A percentile compares a stretch with the other conserved stretches of the same genome.
phyloP scores from a whole-genome alignment of 2,797 vertebrate genomes.

The Apogon talboti region DNA sequence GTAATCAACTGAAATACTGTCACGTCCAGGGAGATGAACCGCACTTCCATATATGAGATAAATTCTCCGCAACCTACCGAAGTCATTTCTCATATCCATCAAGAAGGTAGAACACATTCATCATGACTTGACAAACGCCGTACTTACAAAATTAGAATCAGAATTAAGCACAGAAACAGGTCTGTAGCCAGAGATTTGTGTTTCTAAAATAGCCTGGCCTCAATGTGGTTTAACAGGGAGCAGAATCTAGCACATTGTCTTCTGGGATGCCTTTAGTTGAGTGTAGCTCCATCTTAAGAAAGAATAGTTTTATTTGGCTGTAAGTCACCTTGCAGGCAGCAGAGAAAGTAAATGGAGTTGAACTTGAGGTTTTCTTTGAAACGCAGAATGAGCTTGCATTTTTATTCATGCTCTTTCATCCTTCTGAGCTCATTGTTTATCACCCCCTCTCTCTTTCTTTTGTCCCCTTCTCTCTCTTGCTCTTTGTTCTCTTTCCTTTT shows the following conservation, averaged over 20 bases:
- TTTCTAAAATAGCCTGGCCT: constrained; percentile 78
- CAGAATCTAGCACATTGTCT: constrained; percentile 76
- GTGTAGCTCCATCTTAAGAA: constrained; percentile 59
- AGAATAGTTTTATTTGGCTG: constrained; percentile 65
- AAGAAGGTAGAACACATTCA: constrained; percentile 43
- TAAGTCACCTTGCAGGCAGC: constrained; percentile 75
- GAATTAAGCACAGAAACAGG: constrained; percentile 71
- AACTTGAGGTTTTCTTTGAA: constrained; percentile 68
- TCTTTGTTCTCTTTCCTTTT: constrained; percentile 10
- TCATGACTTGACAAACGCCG: constrained; percentile 56
- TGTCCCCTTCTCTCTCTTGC: constrained; percentile 6
- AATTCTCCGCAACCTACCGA: constrained; percentile 60
- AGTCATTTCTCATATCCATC: constrained; percentile 58
- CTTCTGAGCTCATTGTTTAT: constrained; percentile 37
- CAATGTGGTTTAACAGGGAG: constrained; percentile 64
- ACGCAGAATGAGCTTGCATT: constrained; percentile 61
- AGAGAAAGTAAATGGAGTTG: constrained; percentile 56
- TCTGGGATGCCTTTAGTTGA: constrained; percentile 60
- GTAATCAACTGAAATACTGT: constrained; percentile 54
- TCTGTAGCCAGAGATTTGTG: constrained; percentile 61
- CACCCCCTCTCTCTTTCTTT: constrained; percentile 1
- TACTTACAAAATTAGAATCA: constrained; percentile 66
- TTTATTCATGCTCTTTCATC: constrained; percentile 51
- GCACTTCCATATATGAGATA: constrained; percentile 29
- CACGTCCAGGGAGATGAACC: constrained; percentile 50